phyloP scores from a whole-genome alignment of 2,797 vertebrate genomes.

The Macroramphosus scolopax region DNA sequence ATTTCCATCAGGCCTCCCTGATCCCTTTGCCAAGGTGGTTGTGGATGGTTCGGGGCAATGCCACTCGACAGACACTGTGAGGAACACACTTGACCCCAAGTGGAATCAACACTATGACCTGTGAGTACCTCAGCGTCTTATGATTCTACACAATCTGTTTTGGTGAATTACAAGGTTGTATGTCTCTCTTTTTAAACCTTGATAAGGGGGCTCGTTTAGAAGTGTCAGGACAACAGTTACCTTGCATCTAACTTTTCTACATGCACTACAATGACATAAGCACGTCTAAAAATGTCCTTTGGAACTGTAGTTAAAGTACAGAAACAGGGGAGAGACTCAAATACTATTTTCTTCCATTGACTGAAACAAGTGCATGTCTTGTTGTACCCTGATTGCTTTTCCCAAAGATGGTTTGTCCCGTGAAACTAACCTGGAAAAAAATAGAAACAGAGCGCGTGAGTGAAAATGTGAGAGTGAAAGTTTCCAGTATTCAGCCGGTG shows the following conservation, averaged over 20 bases:
- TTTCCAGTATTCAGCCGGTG: conserved; percentile 67
- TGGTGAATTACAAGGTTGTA: too few species aligned
- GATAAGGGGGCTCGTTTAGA: conserved; percentile 24
- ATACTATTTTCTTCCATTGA: conserved; percentile 62
- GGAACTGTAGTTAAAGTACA: conserved; percentile 43
- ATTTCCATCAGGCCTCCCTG: conserved; percentile 86
- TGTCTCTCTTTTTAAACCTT: conserved; percentile 46
- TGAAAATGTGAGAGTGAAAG: conserved; percentile 66
- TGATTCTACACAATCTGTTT: neutral
- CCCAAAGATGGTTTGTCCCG: conserved; percentile 63
- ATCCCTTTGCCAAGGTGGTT: conserved; percentile 97
- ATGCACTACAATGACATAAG: conserved; percentile 51
- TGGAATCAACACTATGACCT: conserved; percentile 99
- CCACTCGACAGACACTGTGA: conserved; percentile 99
- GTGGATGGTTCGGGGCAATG: conserved; percentile 98
- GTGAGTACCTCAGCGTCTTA: conserved; percentile 76
- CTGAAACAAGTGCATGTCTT: conserved; percentile 64
- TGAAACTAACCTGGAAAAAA: conserved; percentile 58
- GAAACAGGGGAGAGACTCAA: conserved; percentile 27
- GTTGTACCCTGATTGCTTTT: conserved; percentile 54
- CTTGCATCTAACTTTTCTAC: conserved; percentile 45
- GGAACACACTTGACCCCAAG: conserved; percentile 98
- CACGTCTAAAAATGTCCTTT: conserved; percentile 53
- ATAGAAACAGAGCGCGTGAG: conserved; percentile 37
- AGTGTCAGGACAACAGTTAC: conserved; percentile 43